Evolutionary conservation across 64 coral and sea anemone genomes (phyloP).

Genomic region (Pachyseris speciosa): DNA sequence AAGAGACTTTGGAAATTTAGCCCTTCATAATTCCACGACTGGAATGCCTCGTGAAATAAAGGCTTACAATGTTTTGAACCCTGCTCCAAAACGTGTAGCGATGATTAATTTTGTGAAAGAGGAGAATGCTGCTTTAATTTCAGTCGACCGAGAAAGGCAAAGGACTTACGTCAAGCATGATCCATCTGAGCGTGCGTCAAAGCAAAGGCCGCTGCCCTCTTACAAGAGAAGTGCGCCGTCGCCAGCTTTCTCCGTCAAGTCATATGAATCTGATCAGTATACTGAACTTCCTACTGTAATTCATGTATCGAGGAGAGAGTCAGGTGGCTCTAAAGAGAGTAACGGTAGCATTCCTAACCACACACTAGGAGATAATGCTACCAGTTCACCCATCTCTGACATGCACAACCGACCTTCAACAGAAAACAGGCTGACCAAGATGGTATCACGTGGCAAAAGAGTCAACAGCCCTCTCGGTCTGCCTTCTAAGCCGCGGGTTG

Average conservation of each 20-base stretch:
- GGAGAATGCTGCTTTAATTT: conserved; percentile 2
- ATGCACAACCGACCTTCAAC: conserved; percentile 4
- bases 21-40: background rate
- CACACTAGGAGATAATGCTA: background rate
- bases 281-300: conserved; percentile 85
- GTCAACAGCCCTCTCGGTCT: background rate
- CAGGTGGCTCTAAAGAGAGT: conserved; percentile 18
- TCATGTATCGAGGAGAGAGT: conserved; percentile 20
- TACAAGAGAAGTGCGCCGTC: conserved; percentile 44
- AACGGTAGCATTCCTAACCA: background rate
- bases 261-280: conserved; percentile 84
- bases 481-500: conserved; percentile 42
- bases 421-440: background rate
- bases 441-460: conserved; percentile 10
- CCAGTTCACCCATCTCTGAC: background rate
- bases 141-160: conserved; percentile 19
- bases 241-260: conserved; percentile 61
- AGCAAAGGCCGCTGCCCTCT: conserved; percentile 22
- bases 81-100: background rate
- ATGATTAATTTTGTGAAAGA: background rate
- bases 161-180: background rate
- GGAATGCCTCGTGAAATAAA: background rate
- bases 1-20: background rate
- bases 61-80: conserved; percentile 5
- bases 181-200: background rate